A percentile compares a stretch with the other conserved stretches of the same genome.
phyloP scores from a whole-genome alignment of 2,797 vertebrate species.

The Tauraco hartlaubi region DNA sequence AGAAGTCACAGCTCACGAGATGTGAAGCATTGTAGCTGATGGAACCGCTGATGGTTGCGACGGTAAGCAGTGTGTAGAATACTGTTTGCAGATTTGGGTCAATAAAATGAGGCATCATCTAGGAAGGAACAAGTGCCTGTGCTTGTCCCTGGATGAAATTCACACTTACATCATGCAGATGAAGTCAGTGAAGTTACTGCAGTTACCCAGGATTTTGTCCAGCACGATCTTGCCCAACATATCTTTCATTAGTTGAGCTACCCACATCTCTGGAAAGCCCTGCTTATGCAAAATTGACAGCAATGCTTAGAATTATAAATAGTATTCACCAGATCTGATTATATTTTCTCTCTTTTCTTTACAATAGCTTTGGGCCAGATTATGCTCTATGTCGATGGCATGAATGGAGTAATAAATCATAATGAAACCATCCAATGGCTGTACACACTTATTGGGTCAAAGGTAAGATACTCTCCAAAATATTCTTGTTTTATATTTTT shows the following conservation, averaged over 20 bases:
- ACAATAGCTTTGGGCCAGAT: slow-evolving; percentile 94
- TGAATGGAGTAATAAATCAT: slow-evolving; percentile 97
- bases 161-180: background rate
- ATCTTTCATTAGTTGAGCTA: background rate
- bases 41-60: background rate
- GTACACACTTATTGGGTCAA: slow-evolving; percentile 93
- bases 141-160: background rate
- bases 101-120: background rate
- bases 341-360: slow-evolving; percentile 24
- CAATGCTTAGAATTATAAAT: background rate
- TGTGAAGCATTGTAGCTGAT: background rate
- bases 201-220: background rate
- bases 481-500: background rate
- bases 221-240: background rate
- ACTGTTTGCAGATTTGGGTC: background rate
- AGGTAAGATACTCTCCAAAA: slow-evolving; percentile 85
- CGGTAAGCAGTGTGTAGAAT: background rate
- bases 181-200: background rate
- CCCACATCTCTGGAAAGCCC: background rate
- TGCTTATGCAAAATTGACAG: background rate
- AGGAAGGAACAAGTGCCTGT: background rate
- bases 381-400: slow-evolving; percentile 98
- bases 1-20: background rate
- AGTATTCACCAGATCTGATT: background rate
- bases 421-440: slow-evolving; percentile 97